These are phyloP conservation scores for Metallyticus violacea DNA, from an alignment of 2,888 invertebrate species.

Conservation along the genomic window DNA sequence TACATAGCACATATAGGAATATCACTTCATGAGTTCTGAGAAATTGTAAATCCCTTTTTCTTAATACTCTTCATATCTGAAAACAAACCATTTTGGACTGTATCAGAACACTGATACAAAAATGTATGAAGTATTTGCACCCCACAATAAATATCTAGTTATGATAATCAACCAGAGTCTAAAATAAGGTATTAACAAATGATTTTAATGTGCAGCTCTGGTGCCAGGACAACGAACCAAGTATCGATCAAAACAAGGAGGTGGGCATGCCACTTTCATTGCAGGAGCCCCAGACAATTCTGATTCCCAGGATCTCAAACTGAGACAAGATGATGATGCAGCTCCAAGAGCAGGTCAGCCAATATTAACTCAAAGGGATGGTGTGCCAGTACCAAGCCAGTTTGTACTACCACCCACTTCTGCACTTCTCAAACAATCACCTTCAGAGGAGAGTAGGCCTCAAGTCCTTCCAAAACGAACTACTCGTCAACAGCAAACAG, in stretches of 20 bases:
- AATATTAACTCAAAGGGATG: not conserved
- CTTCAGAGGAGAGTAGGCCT: not conserved
- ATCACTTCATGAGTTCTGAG: no score
- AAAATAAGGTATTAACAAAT: not conserved
- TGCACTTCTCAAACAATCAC: not conserved
- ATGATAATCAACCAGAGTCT: no score
- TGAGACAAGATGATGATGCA: not conserved
- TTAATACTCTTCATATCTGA: no score
- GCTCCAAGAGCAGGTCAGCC: not conserved
- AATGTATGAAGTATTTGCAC: no score
- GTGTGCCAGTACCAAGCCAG: not conserved
- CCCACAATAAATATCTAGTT: no score
- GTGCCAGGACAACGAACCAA: not conserved
- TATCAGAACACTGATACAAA: no score
- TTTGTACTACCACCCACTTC: not conserved
- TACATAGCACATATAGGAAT: no score
- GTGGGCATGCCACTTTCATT: not conserved
- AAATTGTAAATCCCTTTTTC: no score
- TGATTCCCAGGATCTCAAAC: not conserved
- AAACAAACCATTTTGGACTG: no score
- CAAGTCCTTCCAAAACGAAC: not conserved
- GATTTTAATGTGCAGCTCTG: not conserved
- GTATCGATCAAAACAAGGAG: not conserved
- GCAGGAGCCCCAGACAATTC: not conserved
- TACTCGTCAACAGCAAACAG: not conserved